Percentiles rank a stretch among this genome's conserved stretches.
Evolutionary conservation across 2,888 invertebrate species (phyloP).

Genomic region (Meteorus colon): DNA sequence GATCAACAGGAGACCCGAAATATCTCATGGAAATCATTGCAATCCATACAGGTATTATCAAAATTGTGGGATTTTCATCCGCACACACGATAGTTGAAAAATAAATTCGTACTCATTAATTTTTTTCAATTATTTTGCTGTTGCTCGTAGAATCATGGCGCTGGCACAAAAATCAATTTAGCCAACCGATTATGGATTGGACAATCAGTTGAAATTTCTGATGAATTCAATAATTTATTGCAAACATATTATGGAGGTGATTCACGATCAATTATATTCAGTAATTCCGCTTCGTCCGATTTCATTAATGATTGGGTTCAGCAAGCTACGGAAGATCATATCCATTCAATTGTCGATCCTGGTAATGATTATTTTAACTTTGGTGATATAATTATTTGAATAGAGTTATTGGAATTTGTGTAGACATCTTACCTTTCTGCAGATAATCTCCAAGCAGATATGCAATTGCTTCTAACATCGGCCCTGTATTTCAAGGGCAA

Average conservation of each 20-base stretch:
- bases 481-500: slow-evolving; percentile 87
- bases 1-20: slow-evolving; percentile 60
- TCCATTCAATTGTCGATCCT: slow-evolving; percentile 75
- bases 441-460: slow-evolving; percentile 75
- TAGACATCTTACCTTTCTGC: slow-evolving; percentile 55
- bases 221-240: slow-evolving; percentile 73
- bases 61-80: slow-evolving; percentile 28
- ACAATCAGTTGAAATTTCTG: slow-evolving; percentile 56
- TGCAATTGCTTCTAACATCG: slow-evolving; percentile 83
- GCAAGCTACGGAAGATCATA: slow-evolving; percentile 76
- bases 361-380: slow-evolving; percentile 69
- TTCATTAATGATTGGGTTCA: slow-evolving; percentile 79
- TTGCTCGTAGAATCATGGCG: slow-evolving; percentile 52
- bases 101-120: neutral
- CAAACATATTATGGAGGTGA: slow-evolving; percentile 75
- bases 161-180: slow-evolving; percentile 57
- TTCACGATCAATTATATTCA: slow-evolving; percentile 75
- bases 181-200: slow-evolving; percentile 63
- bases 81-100: neutral
- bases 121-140: slow-evolving; percentile 19
- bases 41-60: slow-evolving; percentile 72
- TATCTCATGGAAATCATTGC: slow-evolving; percentile 55
- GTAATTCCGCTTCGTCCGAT: slow-evolving; percentile 71
- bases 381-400: too few species aligned
- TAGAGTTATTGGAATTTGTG: too few species aligned